A percentile compares a stretch with the other conserved stretches of the same genome.
phyloP scores from a whole-genome alignment of 2,797 vertebrate species.

The Glossophaga mutica region DNA sequence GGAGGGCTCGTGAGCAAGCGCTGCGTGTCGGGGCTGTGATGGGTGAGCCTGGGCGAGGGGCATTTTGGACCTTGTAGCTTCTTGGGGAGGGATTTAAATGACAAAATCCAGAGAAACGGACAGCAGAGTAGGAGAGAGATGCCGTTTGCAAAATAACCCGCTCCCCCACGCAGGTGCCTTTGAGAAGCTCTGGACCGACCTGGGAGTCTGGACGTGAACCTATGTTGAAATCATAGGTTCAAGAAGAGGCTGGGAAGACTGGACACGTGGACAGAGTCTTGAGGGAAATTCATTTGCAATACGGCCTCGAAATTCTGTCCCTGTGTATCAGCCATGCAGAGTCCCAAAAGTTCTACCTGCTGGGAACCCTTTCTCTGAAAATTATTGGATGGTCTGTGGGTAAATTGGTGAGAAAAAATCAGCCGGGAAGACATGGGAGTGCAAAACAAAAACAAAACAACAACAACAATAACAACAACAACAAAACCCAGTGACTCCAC shows the following conservation, averaged over 20 bases:
- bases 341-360: background rate
- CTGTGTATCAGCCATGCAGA: background rate
- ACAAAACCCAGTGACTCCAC: background rate
- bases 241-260: background rate
- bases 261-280: background rate
- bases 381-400: no score
- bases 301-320: background rate
- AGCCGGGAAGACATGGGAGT: background rate
- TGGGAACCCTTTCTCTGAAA: background rate
- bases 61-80: background rate
- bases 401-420: background rate
- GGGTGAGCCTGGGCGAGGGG: background rate
- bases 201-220: background rate
- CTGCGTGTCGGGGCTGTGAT: background rate
- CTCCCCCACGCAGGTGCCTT: background rate
- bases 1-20: background rate
- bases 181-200: background rate
- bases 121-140: background rate
- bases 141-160: background rate
- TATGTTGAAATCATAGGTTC: background rate
- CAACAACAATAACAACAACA: no score
- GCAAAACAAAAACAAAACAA: background rate
- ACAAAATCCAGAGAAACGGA: background rate
- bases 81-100: background rate
- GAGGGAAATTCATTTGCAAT: background rate